Base-by-base conservation (phyloP, 2,888 invertebrate species). In the Leptinotarsa tumamoca region DNA sequence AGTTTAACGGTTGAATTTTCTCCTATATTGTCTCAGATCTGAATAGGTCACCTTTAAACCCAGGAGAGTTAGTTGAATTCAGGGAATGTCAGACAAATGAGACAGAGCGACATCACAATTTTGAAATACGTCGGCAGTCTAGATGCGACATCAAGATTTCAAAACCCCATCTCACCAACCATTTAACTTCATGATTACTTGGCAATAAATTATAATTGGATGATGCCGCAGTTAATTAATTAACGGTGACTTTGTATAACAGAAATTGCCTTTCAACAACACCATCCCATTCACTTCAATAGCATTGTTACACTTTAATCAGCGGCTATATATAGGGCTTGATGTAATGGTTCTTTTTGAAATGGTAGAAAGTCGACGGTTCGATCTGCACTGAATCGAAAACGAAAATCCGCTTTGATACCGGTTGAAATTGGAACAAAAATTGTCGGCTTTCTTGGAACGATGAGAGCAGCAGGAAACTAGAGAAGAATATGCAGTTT, bases 191-290 rank as follows among this genome's bases (percentile, higher is more conserved):
- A 71, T 51, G 71, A 71, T 71, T 71, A 71, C 71, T 33, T 23
- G 52, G 71, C 67, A 66, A 71, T 71, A 71, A 71, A 71, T 67
- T 50, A 52, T 67, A 71, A 71, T 71, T 71, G 71, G 71, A 66
- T 71, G 66, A 71, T 50, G 71, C 66, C 27, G 66, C 58, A 23
- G 58, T 71, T 71, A 71, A 75, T 75, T 75, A 75, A 75, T 75
- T 71, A 71, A 68, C 67, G 68, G 75, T 75, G 67, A 71, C 71
- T 71, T 68, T 71, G 68, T 50, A 70, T 58, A 71, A 66, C 66
- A 71, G 71, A 63, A 63, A 63, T 63, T 63, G 63, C 63, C 63
- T 63, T 43, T 63, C 63, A 63, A 63, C 63, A 63, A 63, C 63
- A 63, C 33, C 63, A 63, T 58, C 21, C 58, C 58, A 58, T 58